Evolutionary conservation across 2,113 vertebrate species (phyloP), one percentile per base, ranked within the genome.

Genomic region (Globicephala melas): DNA sequence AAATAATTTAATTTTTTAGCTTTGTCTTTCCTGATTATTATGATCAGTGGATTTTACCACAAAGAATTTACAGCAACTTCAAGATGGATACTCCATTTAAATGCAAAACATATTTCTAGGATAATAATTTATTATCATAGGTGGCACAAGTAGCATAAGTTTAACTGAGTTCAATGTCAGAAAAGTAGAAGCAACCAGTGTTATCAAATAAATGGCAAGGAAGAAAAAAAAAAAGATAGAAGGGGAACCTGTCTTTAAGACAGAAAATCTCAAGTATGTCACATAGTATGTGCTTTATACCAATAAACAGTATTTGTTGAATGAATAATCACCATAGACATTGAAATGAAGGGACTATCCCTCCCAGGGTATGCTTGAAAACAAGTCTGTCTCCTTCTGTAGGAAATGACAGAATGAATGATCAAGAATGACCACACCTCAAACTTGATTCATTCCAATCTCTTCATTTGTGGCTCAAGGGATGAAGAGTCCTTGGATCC

Each of bases 91-190:
- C 44, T 94, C 15, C 36, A 60, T 60, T 93, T 82, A 81, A 89
- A 70, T 53, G 85, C 26, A 86, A 89, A 93, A 70, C n/a, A 31
- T 63, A 91, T 53, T 71, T 74, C 6, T 31, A 94, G 18, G 47
- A 68, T 63, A 87, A 89, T 44, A 65, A 80, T 74, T 68, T 89
- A 93, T 79, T 91, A 91, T 38, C 85, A 88, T 10, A 91, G 18
- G 73, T 91, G 47, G 36, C 41, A 86, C 74, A 96, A 74, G 14
- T 28, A 81, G 12, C 91, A 3, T 36, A 77, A 82, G 26, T 94
- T 77, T 81, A 82, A 96, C 28, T 38, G 36, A 89, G 33, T 36
- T 96, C 62, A 90, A 26, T 38, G 21, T 91, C 62, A 95, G 1
- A 71, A 77, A 96, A 93, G 12, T 44, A 70, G n/a, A 73, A 85